Evolutionary conservation across 2,888 invertebrate genomes (phyloP), one percentile per base, ranked within the genome.

Genomic region (Tanaodytes sp.): DNA sequence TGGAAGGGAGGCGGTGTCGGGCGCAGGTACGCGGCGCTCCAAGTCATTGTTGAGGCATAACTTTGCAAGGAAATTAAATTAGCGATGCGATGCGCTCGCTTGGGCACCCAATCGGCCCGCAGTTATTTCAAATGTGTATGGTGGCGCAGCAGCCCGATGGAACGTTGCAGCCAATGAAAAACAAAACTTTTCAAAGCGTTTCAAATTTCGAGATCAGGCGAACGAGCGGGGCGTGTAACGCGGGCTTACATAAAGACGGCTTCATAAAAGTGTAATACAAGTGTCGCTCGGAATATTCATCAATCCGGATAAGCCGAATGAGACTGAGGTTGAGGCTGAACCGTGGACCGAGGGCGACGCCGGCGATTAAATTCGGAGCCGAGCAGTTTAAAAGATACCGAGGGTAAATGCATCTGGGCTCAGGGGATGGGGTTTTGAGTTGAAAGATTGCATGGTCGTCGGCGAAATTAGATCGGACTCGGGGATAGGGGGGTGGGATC

Each of bases 251-350:
- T 57, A 57, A 45, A 27, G 54, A 31, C 23, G 14, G 52, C 45
- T 37, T 37, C 46, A 54, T 62, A 66, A 66, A 66, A 52, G 52
- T 42, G 59, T 58, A 58, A 58, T 48, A 31, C 19, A 51, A 51
- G 42, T 23, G 40, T 43, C 45, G 46, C 14, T 43, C 30, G 46
- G 49, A 58, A 58, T 52, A 52, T 58, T 51, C 62, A 48, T 52
- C 51, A 49, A 51, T 40, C 58, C n/a, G n/a, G n/a, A n/a, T n/a
- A n/a, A n/a, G n/a, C n/a, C n/a, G n/a, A n/a, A n/a, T n/a, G n/a
- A n/a, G n/a, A n/a, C n/a, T n/a, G n/a, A n/a, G n/a, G n/a, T n/a
- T n/a, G 52, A 42, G 20, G 31, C 46, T 43, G 27, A 31, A 15
- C 33, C 23, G 46, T 19, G 23, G 31, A 59, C 23, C 27, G 20